Conservation (phyloP, 1,140 invertebrate species). For the Ephestia elutella region DNA sequence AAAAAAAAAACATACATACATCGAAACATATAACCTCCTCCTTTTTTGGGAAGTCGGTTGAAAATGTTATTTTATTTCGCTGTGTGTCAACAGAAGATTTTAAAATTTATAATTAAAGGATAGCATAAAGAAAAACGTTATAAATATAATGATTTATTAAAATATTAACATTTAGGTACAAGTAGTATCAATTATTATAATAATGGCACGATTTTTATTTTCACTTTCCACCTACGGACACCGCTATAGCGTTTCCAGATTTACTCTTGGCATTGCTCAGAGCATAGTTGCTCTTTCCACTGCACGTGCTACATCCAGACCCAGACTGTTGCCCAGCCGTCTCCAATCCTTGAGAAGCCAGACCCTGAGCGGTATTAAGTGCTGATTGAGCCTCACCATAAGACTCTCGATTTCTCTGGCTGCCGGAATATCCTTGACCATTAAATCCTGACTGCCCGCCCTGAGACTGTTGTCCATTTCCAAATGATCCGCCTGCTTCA, state of each 20-base stretch:
- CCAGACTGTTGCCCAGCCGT: constrained; percentile 33
- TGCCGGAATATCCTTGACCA: background rate
- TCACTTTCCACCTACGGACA: constrained; percentile 37
- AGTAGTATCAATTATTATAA: background rate
- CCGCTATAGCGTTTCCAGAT: constrained; percentile 46
- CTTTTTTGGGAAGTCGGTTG: no score
- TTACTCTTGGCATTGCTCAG: constrained; percentile 55
- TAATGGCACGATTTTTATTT: background rate
- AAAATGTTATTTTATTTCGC: no score
- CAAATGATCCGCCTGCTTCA: background rate
- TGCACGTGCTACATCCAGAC: constrained; percentile 42
- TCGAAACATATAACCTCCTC: no score
- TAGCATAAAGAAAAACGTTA: no score
- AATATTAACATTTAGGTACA: no score
- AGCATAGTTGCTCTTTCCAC: constrained; percentile 47
- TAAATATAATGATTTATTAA: no score
- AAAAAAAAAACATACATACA: no score
- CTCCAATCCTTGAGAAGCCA: constrained; percentile 50
- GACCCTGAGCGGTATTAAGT: constrained; percentile 41
- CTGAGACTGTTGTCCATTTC: background rate
- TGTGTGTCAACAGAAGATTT: no score
- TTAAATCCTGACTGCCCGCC: constrained; percentile 12
- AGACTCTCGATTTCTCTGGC: background rate
- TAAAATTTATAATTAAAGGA: no score
- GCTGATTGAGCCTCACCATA: constrained; percentile 25